These are phyloP conservation scores for Onychomys leucogaster DNA, from an alignment of 2,797 vertebrate species.

Conservation along the genomic window DNA sequence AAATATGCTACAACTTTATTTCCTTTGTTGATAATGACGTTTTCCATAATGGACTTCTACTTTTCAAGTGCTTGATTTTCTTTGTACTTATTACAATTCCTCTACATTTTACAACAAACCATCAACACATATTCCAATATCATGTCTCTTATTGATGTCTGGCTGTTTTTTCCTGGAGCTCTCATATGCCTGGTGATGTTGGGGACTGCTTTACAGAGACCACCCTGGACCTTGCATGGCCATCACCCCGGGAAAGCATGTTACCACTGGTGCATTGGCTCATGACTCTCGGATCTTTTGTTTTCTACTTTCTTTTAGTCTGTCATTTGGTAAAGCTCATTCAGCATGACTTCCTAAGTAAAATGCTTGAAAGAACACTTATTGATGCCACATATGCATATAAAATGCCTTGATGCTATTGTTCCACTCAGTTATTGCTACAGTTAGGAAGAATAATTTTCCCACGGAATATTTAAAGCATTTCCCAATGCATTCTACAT, in stretches of 20 bases:
- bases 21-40: conserved; percentile 1
- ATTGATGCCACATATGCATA: background rate
- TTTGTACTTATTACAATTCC: background rate
- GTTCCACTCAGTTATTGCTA: background rate
- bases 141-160: background rate
- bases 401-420: background rate
- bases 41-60: background rate
- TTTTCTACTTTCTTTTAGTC: background rate
- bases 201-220: background rate
- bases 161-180: background rate
- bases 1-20: conserved; percentile 4
- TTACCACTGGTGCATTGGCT: background rate
- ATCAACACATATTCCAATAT: background rate
- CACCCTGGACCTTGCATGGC: background rate
- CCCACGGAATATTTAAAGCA: background rate
- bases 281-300: background rate
- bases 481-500: background rate
- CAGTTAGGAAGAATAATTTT: background rate
- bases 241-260: background rate
- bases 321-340: background rate
- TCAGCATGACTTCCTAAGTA: background rate
- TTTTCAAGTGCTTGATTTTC: background rate
- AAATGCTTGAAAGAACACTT: conserved; percentile 6
- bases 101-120: background rate
- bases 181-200: background rate